Percentiles rank a stretch among this genome's conserved stretches.
Evolutionary conservation across 2,888 invertebrate genomes (phyloP).

Genomic region (Tortricodes alternella): DNA sequence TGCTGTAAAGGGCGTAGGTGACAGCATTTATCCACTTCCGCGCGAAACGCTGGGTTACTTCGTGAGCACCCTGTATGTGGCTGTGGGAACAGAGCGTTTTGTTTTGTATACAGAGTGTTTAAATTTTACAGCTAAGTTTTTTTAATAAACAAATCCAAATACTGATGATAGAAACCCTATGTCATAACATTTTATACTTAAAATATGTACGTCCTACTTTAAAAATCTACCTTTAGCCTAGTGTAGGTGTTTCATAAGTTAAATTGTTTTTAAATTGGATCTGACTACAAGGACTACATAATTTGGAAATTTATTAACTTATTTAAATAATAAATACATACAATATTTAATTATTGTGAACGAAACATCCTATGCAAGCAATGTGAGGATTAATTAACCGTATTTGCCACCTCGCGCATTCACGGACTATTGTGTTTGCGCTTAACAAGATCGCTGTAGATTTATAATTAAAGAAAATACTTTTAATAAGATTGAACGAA

Average conservation of each 20-base stretch:
- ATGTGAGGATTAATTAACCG: slow-evolving; percentile 69
- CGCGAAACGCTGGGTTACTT: slow-evolving; percentile 71
- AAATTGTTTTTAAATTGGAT: too few species aligned
- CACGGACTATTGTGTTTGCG: slow-evolving; percentile 59
- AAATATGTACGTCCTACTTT: too few species aligned
- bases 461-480: slow-evolving; percentile 6
- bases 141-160: too few species aligned
- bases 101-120: slow-evolving; percentile 57
- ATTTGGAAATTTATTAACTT: background rate
- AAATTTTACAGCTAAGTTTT: background rate
- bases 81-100: slow-evolving; percentile 76
- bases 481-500: background rate
- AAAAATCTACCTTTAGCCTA: too few species aligned
- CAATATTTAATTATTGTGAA: background rate
- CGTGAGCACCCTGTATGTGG: slow-evolving; percentile 76
- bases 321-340: background rate
- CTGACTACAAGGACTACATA: too few species aligned
- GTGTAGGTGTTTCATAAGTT: too few species aligned
- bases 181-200: too few species aligned
- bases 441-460: slow-evolving; percentile 8
- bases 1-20: slow-evolving; percentile 75
- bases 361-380: slow-evolving; percentile 50
- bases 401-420: slow-evolving; percentile 66
- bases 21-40: slow-evolving; percentile 78
- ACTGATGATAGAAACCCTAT: too few species aligned